phyloP scores from a whole-genome alignment of 1,140 invertebrate genomes.

The Diorhabda carinulata region DNA sequence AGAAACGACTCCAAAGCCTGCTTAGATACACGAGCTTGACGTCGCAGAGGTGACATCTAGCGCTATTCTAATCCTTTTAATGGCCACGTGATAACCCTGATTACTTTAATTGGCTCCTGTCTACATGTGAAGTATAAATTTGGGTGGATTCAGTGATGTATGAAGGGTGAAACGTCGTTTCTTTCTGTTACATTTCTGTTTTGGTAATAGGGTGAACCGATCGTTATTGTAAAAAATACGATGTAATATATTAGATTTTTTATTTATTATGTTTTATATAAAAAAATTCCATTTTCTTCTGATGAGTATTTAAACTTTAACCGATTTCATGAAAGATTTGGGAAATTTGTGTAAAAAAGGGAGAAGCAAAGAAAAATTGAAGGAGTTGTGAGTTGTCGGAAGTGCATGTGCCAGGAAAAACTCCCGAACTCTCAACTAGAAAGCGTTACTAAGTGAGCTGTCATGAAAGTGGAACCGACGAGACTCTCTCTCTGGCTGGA shows the following conservation, averaged over 20 bases:
- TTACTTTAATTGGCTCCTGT: constrained; percentile 40
- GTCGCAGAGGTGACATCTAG: constrained; percentile 38
- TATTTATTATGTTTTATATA: too few relatives aligned
- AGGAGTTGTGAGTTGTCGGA: constrained; percentile 29
- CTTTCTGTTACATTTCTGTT: not conserved
- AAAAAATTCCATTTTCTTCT: too few relatives aligned
- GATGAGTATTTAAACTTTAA: too few relatives aligned
- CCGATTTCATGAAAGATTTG: too few relatives aligned
- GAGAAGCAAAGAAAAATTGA: constrained; percentile 28
- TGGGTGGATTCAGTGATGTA: constrained; percentile 8
- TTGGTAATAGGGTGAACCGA: not conserved
- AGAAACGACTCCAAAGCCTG: constrained; percentile 17
- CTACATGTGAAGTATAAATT: constrained; percentile 18
- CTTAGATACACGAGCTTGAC: constrained; percentile 38
- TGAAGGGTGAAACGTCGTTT: not conserved
- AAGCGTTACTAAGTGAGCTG: constrained; percentile 37
- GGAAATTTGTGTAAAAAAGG: not conserved
- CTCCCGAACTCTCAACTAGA: constrained; percentile 1
- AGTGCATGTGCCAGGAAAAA: constrained; percentile 33
- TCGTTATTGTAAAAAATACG: too few relatives aligned
- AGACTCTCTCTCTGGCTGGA: constrained; percentile 17
- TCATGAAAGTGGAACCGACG: constrained; percentile 25
- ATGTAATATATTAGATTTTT: too few relatives aligned
- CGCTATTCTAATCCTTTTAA: constrained; percentile 42
- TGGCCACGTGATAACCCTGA: constrained; percentile 43